Base-by-base conservation (phyloP, 2,888 invertebrate genomes). In the Eurytoma adleriae region DNA sequence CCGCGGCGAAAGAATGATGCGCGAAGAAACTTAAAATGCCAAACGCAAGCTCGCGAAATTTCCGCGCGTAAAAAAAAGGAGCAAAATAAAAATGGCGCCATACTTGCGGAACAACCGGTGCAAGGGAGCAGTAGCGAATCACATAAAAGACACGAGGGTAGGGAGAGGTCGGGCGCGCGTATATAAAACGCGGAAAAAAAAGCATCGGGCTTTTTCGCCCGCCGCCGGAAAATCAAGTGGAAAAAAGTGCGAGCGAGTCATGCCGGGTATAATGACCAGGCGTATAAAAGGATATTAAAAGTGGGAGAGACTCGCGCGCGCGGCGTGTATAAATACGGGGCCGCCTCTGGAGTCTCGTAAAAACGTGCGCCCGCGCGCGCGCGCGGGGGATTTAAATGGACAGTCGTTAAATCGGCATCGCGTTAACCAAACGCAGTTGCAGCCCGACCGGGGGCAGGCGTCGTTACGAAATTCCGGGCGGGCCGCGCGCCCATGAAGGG, bases 241-340 rank as follows among this genome's bases (percentile, higher is more conserved):
- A 24, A 57, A 78, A 78, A 72, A 72, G 62, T 20, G 54, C 20
- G 67, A 66, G 18, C 40, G 13, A 27, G 30, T 48, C 67, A 18
- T 27, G 59, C 7, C 24, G 59, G 50, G 64, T 74, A 80, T 79
- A 80, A 82, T 82, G 79, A 80, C 77, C 67, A 61, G 27, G 70
- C 61, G 76, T 76, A 82, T 78, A 80, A 80, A 78, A 73, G 72
- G 76, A 82, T 78, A 82, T 82, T 79, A 82, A 40, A 82, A 80
- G 67, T 72, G 50, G 61, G 56, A 30, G n/a, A n/a, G n/a, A n/a
- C n/a, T n/a, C n/a, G n/a, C n/a, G 56, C 69, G 56, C 79, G 68
- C 54, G 40, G 57, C 57, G 59, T 54, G 24, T 80, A 78, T 75
- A 80, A 74, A 79, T 75, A 79, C 70, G 52, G 30, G 24, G 27